Evolutionary conservation across 2,888 invertebrate species (phyloP).

Genomic region (Mythimna lalbum): DNA sequence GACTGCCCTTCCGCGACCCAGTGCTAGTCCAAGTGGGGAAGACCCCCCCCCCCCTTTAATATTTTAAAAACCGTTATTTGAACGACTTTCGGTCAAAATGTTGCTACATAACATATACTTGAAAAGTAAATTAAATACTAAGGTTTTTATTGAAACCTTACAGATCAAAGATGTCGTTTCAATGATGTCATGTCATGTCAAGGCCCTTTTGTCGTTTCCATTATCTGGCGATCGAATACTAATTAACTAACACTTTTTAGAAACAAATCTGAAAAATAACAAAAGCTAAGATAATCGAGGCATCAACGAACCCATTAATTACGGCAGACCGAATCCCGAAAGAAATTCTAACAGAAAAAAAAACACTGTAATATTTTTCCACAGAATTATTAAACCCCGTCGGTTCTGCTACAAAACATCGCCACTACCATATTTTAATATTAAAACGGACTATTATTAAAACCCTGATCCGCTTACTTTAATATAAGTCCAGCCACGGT

Average conservation of each 20-base stretch:
- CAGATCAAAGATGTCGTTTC: no score
- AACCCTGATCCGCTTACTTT: constrained; percentile 56
- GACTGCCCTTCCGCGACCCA: no score
- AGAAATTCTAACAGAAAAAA: constrained; percentile 20
- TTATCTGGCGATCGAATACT: no score
- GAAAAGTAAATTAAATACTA: no score
- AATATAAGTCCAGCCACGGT: constrained; percentile 53
- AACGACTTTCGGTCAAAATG: no score
- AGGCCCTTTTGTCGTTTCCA: no score
- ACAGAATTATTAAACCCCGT: constrained; percentile 36
- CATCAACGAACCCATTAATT: constrained; percentile 12
- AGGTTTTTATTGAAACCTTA: no score
- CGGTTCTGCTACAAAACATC: constrained; percentile 35
- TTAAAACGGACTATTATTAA: constrained; percentile 58
- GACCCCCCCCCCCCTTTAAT: no score
- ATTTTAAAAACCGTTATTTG: no score
- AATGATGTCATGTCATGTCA: no score
- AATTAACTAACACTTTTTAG: not conserved
- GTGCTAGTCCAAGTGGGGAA: no score
- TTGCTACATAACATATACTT: no score
- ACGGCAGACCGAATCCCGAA: constrained; percentile 8
- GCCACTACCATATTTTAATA: constrained; percentile 55
- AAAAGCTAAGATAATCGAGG: not conserved
- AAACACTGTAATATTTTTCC: constrained; percentile 25
- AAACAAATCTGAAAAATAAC: not conserved